A percentile compares a stretch with the other conserved stretches of the same genome.
Conservation (phyloP, 2,797 vertebrate genomes). For the Periophthalmus magnuspinnatus region DNA sequence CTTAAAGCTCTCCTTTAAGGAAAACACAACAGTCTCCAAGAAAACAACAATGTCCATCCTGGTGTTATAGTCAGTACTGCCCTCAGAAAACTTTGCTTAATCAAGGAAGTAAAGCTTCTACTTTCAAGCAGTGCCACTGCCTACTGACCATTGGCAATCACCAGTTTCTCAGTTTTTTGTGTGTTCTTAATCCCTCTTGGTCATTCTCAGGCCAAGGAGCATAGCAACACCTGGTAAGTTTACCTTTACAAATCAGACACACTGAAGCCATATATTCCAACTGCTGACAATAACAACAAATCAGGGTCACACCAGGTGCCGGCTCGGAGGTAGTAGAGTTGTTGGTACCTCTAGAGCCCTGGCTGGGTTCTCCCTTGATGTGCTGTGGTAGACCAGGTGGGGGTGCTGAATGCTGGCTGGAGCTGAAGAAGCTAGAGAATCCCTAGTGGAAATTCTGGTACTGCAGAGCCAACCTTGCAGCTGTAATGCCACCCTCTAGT, state of each 20-base stretch:
- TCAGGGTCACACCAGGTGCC: neutral
- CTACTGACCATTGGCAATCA: conserved; percentile 3
- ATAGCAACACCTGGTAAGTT: neutral
- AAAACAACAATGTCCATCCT: neutral
- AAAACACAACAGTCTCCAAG: neutral
- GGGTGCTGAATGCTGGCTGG: too few relatives aligned
- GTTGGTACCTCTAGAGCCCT: too few relatives aligned
- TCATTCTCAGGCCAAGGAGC: neutral
- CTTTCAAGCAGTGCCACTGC: neutral
- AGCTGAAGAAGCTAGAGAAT: neutral
- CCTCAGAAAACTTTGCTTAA: neutral
- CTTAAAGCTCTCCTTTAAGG: neutral
- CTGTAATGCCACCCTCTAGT: too few relatives aligned
- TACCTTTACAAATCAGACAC: neutral
- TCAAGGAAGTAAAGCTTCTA: conserved; percentile 1
- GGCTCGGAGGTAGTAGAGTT: neutral
- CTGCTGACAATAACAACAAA: conserved; percentile 6
- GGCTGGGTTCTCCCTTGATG: too few relatives aligned
- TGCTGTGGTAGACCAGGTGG: too few relatives aligned
- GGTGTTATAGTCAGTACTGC: neutral
- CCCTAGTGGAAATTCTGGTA: neutral
- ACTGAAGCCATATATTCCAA: neutral
- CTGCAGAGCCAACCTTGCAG: neutral
- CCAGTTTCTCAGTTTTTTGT: neutral
- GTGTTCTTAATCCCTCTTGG: neutral